Conservation (phyloP, 2,113 vertebrate species). For the Mormoops blainvillei region DNA sequence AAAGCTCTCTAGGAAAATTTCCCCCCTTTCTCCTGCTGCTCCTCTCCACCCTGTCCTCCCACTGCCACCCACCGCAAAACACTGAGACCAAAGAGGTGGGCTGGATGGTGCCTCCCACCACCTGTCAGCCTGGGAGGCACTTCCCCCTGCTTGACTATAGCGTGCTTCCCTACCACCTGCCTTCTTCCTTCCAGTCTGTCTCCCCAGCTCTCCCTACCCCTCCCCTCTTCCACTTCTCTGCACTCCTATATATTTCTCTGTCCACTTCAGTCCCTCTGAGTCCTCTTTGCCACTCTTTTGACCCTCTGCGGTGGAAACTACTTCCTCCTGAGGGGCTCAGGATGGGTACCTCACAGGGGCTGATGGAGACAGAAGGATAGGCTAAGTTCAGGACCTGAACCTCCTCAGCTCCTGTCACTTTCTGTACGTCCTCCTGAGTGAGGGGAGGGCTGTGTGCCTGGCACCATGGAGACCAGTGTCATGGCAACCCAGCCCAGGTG, state of each 20-base stretch:
- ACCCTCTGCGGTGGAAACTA: neutral
- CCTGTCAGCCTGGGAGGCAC: constrained; percentile 33
- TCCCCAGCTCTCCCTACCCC: neutral
- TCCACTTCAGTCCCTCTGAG: neutral
- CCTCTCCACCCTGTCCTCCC: constrained; percentile 37
- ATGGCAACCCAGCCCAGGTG: constrained; percentile 62
- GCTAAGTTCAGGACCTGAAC: neutral
- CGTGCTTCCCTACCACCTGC: neutral
- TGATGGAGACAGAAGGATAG: neutral
- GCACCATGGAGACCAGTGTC: constrained; percentile 68
- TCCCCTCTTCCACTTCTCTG: neutral
- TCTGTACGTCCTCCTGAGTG: neutral
- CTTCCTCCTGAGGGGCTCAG: neutral
- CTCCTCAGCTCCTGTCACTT: constrained; percentile 17
- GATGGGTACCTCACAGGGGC: neutral
- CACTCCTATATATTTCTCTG: neutral
- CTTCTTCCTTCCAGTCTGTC: too few relatives aligned
- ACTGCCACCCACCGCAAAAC: constrained; percentile 44
- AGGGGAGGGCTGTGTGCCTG: constrained; percentile 41
- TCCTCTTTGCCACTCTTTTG: neutral
- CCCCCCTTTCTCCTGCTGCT: neutral
- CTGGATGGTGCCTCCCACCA: constrained; percentile 28
- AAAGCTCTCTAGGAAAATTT: constrained; percentile 67
- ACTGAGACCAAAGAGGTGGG: constrained; percentile 30
- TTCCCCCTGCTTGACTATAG: neutral